These are phyloP conservation scores for Calameuta filiformis DNA, from an alignment of 2,888 invertebrate genomes.

Conservation along the genomic window DNA sequence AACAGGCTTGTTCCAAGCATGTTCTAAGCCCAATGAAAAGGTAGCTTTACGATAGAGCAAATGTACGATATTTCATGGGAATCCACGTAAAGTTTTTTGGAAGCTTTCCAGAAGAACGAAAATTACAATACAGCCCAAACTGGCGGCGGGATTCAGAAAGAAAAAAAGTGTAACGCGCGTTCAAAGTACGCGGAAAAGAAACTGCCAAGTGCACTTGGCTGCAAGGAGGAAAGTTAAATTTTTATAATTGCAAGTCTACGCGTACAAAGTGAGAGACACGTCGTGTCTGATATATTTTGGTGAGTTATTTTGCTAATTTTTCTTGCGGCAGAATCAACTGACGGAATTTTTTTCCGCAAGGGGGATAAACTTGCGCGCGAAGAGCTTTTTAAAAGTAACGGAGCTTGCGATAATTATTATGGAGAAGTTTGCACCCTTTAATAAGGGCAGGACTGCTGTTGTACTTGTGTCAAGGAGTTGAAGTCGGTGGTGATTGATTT, in stretches of 20 bases:
- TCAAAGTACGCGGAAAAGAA: background rate
- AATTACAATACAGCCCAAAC: background rate
- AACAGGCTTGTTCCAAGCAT: background rate
- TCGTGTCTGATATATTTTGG: background rate
- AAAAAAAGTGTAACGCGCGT: background rate
- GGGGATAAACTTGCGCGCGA: background rate
- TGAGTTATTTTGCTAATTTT: background rate
- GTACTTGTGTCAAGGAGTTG: background rate
- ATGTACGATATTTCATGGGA: background rate
- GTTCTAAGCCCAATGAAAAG: background rate
- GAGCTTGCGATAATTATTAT: background rate
- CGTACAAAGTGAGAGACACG: background rate
- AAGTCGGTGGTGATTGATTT: too few species aligned
- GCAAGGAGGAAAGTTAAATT: background rate
- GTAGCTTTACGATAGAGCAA: background rate
- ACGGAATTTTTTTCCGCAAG: background rate
- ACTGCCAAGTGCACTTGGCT: background rate
- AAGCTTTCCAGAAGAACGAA: background rate
- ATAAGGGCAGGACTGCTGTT: background rate
- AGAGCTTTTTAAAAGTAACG: background rate
- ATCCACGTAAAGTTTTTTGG: background rate
- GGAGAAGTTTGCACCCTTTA: background rate
- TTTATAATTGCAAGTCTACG: too few species aligned
- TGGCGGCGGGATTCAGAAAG: background rate
- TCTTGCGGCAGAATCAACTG: background rate